Evolutionary conservation across 1,140 invertebrate genomes (phyloP).

Genomic region (Papilio dardanus): DNA sequence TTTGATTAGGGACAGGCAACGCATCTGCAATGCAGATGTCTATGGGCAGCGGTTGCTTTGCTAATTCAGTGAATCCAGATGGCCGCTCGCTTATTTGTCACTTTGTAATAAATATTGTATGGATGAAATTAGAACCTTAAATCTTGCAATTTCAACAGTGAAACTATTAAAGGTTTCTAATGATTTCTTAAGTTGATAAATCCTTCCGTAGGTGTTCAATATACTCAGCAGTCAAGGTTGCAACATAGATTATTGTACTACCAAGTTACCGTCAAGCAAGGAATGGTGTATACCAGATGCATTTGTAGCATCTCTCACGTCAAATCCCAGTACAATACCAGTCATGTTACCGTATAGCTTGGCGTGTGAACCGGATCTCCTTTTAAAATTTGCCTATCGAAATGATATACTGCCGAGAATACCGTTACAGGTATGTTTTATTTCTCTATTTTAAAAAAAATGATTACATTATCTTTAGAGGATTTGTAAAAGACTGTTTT

Average conservation of each 20-base stretch:
- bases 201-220: conserved; percentile 70
- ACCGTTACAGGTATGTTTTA: conserved; percentile 51
- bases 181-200: neutral
- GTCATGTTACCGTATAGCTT: conserved; percentile 70
- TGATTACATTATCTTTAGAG: no score
- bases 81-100: no score
- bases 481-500: no score
- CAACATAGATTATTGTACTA: conserved; percentile 76
- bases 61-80: no score
- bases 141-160: neutral
- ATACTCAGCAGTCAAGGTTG: conserved; percentile 72
- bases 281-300: conserved; percentile 68
- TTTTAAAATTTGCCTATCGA: conserved; percentile 55
- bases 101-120: neutral
- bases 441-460: no score
- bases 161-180: neutral
- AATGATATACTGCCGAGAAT: conserved; percentile 55
- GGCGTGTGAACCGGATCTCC: conserved; percentile 65
- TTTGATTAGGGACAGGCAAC: no score
- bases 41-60: no score
- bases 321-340: conserved; percentile 56
- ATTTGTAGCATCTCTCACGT: conserved; percentile 66
- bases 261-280: conserved; percentile 34
- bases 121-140: neutral
- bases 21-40: no score